Percentiles rank a stretch among this genome's conserved stretches.
phyloP scores from a whole-genome alignment of 2,888 invertebrate genomes.

The Agrochola litura region DNA sequence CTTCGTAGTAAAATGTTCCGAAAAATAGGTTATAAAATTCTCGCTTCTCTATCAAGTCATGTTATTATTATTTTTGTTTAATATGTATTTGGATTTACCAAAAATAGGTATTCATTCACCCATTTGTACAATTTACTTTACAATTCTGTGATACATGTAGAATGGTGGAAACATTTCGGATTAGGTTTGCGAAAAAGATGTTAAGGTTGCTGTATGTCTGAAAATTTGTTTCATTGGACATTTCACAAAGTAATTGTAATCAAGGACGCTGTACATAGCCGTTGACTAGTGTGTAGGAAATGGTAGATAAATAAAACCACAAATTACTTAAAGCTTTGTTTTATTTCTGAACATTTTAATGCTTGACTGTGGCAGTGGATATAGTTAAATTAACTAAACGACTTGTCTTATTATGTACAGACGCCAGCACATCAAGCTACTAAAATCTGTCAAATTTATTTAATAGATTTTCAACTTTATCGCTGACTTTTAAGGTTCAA shows the following conservation, averaged over 20 bases:
- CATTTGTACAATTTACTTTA: slow-evolving; percentile 53
- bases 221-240: slow-evolving; percentile 61
- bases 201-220: slow-evolving; percentile 49
- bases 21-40: slow-evolving; percentile 54
- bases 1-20: slow-evolving; percentile 36
- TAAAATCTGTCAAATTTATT: no score
- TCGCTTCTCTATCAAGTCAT: slow-evolving; percentile 37
- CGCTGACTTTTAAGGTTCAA: no score
- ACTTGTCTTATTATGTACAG: background rate
- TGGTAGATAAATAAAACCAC: slow-evolving; percentile 80
- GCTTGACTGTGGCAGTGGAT: background rate
- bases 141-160: slow-evolving; percentile 70
- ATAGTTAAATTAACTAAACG: background rate
- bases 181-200: slow-evolving; percentile 43
- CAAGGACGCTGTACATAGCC: slow-evolving; percentile 85
- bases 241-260: slow-evolving; percentile 66
- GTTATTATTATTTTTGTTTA: slow-evolving; percentile 36
- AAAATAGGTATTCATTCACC: slow-evolving; percentile 53
- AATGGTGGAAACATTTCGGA: slow-evolving; percentile 53
- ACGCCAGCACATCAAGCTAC: no score
- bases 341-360: slow-evolving; percentile 57
- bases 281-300: slow-evolving; percentile 89
- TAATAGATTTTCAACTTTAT: no score
- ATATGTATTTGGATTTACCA: slow-evolving; percentile 54
- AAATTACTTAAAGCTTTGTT: slow-evolving; percentile 60